Conservation (phyloP, 1,140 invertebrate genomes). For the Nasonia giraulti region DNA sequence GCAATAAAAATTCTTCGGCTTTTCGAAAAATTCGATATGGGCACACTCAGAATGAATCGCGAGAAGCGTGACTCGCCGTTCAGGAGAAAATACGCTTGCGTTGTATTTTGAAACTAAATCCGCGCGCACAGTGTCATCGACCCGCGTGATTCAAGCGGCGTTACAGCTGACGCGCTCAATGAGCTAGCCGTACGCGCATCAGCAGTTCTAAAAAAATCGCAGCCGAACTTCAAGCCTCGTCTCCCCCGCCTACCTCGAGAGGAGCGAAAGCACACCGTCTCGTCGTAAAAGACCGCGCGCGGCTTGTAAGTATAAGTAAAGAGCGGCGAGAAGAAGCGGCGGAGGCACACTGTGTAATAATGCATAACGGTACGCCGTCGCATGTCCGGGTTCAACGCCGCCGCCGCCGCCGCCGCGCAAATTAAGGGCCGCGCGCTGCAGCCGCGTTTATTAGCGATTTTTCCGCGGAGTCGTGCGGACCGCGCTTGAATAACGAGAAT, state of each 20-base stretch:
- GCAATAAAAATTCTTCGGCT: neutral
- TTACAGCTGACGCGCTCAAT: neutral
- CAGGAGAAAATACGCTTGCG: neutral
- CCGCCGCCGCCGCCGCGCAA: neutral
- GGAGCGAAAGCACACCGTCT: neutral
- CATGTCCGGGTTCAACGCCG: constrained; percentile 60
- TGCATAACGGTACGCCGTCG: constrained; percentile 65
- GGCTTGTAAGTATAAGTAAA: neutral
- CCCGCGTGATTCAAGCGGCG: neutral
- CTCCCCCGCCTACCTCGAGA: too few relatives aligned
- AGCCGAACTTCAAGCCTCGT: too few relatives aligned
- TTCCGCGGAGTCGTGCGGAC: constrained; percentile 5
- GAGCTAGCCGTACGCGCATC: neutral
- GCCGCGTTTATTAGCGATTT: constrained; percentile 49
- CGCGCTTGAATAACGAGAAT: constrained; percentile 1
- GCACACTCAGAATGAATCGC: neutral
- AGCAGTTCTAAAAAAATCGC: too few relatives aligned
- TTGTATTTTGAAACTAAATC: neutral
- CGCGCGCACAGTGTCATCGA: neutral
- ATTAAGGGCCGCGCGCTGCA: neutral
- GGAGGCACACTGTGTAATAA: constrained; percentile 56
- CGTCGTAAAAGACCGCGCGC: neutral
- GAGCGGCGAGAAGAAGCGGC: constrained; percentile 34
- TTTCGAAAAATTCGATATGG: too few relatives aligned
- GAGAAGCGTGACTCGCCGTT: neutral